A percentile compares a stretch with the other conserved stretches of the same genome.
Evolutionary conservation across 2,113 vertebrate species (phyloP).

Genomic region (Peromyscus polionotus): DNA sequence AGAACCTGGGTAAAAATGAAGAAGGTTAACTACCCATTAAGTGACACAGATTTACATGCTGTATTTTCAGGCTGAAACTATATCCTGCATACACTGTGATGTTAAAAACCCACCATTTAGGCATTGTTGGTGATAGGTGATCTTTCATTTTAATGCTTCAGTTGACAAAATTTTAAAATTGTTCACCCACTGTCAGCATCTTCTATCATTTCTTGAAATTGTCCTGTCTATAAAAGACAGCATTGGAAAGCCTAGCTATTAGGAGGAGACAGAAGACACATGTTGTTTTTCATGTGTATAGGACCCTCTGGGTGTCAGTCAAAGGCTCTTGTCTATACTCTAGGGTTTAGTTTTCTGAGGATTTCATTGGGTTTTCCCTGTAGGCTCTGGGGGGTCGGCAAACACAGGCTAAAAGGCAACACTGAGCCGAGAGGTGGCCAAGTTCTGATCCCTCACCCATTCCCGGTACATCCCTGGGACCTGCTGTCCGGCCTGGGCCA

Average conservation of each 20-base stretch:
- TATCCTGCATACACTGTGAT: not conserved
- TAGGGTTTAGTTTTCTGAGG: not conserved
- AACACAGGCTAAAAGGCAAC: not conserved
- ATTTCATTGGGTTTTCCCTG: not conserved
- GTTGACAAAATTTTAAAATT: slow-evolving; percentile 24
- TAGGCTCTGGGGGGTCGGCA: not conserved
- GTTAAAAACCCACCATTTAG: not conserved
- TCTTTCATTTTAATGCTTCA: not conserved
- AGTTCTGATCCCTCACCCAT: not conserved
- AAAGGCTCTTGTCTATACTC: not conserved
- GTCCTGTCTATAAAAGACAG: not conserved
- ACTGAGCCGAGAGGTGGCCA: not conserved
- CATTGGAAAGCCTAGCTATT: not conserved
- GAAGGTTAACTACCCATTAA: not conserved
- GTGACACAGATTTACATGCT: not conserved
- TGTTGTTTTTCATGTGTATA: slow-evolving; percentile 8
- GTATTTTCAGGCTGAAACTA: not conserved
- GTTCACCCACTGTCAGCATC: not conserved
- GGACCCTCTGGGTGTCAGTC: not conserved
- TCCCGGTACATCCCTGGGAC: not conserved
- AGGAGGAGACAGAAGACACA: not conserved
- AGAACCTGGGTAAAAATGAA: not conserved
- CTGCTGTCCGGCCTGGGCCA: not conserved
- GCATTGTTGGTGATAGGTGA: not conserved
- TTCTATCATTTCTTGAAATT: not conserved